Evolutionary conservation across 2,113 vertebrate genomes (phyloP).

Genomic region (Halcyon malimbica): DNA sequence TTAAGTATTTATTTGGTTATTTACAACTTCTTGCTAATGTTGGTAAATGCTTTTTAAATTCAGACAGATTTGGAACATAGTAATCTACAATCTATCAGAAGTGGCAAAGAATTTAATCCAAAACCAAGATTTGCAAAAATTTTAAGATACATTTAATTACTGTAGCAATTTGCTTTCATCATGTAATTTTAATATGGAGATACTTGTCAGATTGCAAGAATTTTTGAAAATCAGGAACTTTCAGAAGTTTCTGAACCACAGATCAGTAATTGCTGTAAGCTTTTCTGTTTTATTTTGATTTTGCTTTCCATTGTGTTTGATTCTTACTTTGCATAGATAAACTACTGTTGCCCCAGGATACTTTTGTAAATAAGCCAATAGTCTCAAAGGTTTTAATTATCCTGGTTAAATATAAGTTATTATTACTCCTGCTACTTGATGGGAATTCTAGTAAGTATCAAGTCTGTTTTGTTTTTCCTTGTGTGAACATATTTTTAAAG

Average conservation of each 20-base stretch:
- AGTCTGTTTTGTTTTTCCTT: not conserved
- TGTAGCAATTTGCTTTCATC: not conserved
- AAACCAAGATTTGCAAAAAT: not conserved
- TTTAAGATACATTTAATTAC: not conserved
- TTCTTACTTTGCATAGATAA: constrained; percentile 19
- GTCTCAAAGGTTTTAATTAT: constrained; percentile 70
- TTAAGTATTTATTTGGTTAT: not conserved
- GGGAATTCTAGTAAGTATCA: constrained; percentile 47
- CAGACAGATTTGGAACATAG: not conserved
- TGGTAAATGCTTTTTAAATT: not conserved
- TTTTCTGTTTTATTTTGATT: constrained; percentile 28
- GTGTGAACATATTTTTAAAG: not conserved
- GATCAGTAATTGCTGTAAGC: constrained; percentile 34
- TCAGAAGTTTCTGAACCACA: not conserved
- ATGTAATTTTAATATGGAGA: not conserved
- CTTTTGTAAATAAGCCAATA: constrained; percentile 21
- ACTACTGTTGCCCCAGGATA: not conserved
- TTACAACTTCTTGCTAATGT: not conserved
- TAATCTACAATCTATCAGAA: not conserved
- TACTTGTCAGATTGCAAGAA: not conserved
- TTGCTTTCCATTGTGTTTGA: constrained; percentile 16
- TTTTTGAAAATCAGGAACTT: constrained; percentile 9
- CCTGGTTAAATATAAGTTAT: constrained; percentile 47
- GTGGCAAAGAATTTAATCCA: not conserved
- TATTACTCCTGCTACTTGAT: constrained; percentile 17